Evolutionary conservation across 1,140 invertebrate genomes (phyloP), one percentile per base, ranked within the genome.

Genomic region (Drosophila nasuta): DNA sequence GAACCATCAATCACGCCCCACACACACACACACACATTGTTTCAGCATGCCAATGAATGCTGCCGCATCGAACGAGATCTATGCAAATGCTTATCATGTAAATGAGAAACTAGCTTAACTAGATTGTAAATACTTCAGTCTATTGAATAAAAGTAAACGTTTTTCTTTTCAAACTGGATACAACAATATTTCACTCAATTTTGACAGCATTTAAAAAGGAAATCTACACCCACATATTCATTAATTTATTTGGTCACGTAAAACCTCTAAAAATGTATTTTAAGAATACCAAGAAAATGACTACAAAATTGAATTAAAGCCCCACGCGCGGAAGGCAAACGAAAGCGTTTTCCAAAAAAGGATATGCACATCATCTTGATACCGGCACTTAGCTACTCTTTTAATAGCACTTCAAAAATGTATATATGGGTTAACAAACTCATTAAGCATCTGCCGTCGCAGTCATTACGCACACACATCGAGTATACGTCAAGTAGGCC

Each of bases 1-100:
- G 58, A 15, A 65, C 60, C 85, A 88, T 88, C 85, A 89, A 88
- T 88, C 85, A 88, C 83, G 86, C 58, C n/a, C n/a, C 63, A 63
- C 75, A 69, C 68, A 85, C 83, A 88, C 83, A 81, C 58, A 25
- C 63, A 49, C 75, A 70, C 68, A 85, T 80, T 75, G 49, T 63
- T 70, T 51, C 52, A 52, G 15, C 49, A 71, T 28, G 33, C 35
- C 46, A 25, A 45, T 59, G 17, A 35, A 56, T 8, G 13, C 46
- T 46, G 67, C 52, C 11, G 2, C 45, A 41, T 28, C 13, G 30
- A 68, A 58, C 15, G 49, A 5, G 41, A 43, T 13, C 33, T 52
- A 46, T 35, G 56, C 28, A 60, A 74, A 20, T 62, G 30, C 64
- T 33, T 67, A 59, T 58, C 56, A 59, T 33, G 13, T 33, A 60